A percentile compares a stretch with the other conserved stretches of the same genome.
phyloP scores from a whole-genome alignment of 2,888 invertebrate species.

The Patella pellucida region DNA sequence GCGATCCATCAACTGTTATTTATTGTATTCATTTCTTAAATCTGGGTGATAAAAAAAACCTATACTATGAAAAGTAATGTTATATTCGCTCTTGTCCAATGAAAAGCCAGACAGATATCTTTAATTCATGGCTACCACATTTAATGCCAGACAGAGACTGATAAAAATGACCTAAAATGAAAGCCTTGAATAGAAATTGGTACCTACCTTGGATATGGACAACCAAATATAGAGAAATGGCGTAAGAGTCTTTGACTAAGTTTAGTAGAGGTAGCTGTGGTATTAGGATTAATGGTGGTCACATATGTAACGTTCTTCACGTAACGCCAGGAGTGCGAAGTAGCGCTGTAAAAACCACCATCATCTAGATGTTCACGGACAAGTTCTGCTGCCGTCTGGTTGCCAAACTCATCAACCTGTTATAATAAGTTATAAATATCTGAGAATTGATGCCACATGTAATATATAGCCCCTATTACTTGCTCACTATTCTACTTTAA shows the following conservation, averaged over 20 bases:
- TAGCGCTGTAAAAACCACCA: constrained; percentile 67
- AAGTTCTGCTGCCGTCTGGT: constrained; percentile 69
- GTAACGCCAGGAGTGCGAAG: constrained; percentile 66
- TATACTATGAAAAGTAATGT: too few relatives aligned
- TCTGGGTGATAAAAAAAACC: too few relatives aligned
- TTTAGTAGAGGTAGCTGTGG: constrained; percentile 60
- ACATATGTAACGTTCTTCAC: constrained; percentile 69
- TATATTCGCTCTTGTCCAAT: too few relatives aligned
- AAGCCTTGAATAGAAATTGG: not conserved
- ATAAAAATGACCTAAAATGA: too few relatives aligned
- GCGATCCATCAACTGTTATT: too few relatives aligned
- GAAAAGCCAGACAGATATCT: too few relatives aligned
- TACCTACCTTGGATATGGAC: constrained; percentile 63
- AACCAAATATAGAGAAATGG: constrained; percentile 68
- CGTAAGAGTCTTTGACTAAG: constrained; percentile 64
- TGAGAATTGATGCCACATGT: not conserved
- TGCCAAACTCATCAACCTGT: constrained; percentile 63
- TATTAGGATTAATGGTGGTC: constrained; percentile 64
- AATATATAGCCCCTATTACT: too few relatives aligned
- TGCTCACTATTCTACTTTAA: too few relatives aligned
- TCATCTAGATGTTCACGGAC: constrained; percentile 70
- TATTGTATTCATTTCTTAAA: too few relatives aligned
- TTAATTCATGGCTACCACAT: too few relatives aligned
- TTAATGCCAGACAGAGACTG: too few relatives aligned
- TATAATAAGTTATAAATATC: not conserved